Percentiles rank a stretch among this genome's conserved stretches.
Conservation (phyloP, 1,140 invertebrate genomes). For the Geopemphigus sp. region DNA sequence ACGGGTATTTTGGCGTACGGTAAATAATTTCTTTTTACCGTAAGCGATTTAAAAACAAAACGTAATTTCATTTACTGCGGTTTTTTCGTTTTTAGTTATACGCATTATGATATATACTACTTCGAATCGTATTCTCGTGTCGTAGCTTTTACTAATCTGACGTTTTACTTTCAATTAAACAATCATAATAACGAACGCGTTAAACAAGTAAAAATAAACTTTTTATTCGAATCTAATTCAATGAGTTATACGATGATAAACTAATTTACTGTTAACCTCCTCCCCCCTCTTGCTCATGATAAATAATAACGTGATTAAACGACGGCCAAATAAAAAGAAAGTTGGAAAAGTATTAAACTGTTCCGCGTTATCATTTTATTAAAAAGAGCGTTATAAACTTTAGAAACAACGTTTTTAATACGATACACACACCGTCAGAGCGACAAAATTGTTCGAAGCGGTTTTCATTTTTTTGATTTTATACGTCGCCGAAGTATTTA, state of each 20-base stretch:
- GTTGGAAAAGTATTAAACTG: constrained; percentile 25
- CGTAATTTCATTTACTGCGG: too few species aligned
- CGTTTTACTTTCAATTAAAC: constrained; percentile 25
- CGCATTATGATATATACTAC: too few species aligned
- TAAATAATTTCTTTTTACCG: too few species aligned
- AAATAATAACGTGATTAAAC: constrained; percentile 20
- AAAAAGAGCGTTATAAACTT: constrained; percentile 19
- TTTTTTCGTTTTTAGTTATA: too few species aligned
- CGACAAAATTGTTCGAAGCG: background rate
- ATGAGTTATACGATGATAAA: background rate
- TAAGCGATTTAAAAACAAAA: too few species aligned
- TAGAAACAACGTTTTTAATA: background rate
- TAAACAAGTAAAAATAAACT: background rate
- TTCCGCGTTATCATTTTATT: constrained; percentile 17
- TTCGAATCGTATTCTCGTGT: background rate
- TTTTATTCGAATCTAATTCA: constrained; percentile 11
- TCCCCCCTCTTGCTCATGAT: too few species aligned
- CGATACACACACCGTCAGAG: background rate
- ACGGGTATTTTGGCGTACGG: too few species aligned
- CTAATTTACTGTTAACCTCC: constrained; percentile 22
- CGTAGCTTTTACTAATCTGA: background rate
- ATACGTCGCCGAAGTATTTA: background rate
- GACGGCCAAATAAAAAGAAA: background rate
- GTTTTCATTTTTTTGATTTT: background rate
- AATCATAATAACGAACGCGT: background rate